Conservation (phyloP, 1,140 invertebrate species). For the Drosophila kohkoa region DNA sequence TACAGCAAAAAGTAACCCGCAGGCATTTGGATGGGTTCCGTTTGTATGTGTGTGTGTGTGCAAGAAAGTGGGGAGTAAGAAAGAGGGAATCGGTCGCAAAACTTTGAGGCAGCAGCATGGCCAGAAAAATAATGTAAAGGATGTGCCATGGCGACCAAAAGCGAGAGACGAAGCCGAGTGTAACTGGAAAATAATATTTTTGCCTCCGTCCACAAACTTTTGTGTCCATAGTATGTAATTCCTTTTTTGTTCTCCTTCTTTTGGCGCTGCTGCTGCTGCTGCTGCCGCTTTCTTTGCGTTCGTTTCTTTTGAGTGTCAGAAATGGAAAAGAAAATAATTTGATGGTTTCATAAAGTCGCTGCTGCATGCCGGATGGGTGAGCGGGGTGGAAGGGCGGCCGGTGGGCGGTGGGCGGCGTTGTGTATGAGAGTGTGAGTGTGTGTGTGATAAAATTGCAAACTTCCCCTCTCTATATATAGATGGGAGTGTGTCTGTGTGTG, state of each 20-base stretch:
- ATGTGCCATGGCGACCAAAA: conserved; percentile 71
- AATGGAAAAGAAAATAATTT: conserved; percentile 85
- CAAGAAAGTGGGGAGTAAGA: not conserved
- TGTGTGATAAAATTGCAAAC: conserved; percentile 80
- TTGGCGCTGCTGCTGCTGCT: conserved; percentile 28
- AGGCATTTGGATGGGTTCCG: conserved; percentile 55
- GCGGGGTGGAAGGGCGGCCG: conserved; percentile 23
- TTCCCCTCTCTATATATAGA: conserved; percentile 45
- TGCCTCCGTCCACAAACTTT: conserved; percentile 47
- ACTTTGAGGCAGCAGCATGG: conserved; percentile 63
- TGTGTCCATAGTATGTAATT: conserved; percentile 43
- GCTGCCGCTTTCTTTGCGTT: conserved; percentile 65
- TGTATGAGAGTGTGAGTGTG: conserved; percentile 36
- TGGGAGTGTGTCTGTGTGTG: conserved; percentile 37
- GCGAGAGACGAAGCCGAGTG: conserved; percentile 63
- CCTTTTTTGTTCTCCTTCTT: conserved; percentile 43
- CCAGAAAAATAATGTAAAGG: conserved; percentile 75
- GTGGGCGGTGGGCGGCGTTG: not conserved
- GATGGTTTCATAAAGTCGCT: conserved; percentile 84
- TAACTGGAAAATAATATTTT: conserved; percentile 84
- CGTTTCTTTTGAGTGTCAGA: conserved; percentile 84
- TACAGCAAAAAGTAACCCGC: conserved; percentile 70
- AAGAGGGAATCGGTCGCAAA: conserved; percentile 43
- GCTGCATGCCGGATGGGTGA: conserved; percentile 44
- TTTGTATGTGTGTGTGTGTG: conserved; percentile 8